phyloP scores from a whole-genome alignment of 1,140 invertebrate species.

The Linepithema humile region DNA sequence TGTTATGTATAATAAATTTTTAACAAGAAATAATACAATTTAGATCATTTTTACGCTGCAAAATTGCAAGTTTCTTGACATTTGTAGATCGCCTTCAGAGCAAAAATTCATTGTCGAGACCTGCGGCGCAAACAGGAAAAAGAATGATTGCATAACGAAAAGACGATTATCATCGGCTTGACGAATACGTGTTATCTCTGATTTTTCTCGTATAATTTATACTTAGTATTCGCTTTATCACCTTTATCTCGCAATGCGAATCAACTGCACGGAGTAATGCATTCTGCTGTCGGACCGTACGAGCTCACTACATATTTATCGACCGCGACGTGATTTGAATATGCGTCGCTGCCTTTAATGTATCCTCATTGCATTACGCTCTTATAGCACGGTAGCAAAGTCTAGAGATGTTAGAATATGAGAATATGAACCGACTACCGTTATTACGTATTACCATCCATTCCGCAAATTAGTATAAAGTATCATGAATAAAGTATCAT shows the following conservation, averaged over 20 bases:
- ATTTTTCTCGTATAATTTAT: constrained; percentile 35
- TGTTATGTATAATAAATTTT: too few relatives aligned
- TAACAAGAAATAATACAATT: too few relatives aligned
- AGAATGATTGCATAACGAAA: background rate
- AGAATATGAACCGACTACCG: constrained; percentile 23
- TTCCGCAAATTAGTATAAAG: constrained; percentile 50
- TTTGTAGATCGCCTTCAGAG: background rate
- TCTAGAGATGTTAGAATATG: constrained; percentile 26
- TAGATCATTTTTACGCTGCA: too few relatives aligned
- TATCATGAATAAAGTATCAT: constrained; percentile 41
- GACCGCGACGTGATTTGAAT: constrained; percentile 56
- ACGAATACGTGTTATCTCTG: constrained; percentile 29
- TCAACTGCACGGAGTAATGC: constrained; percentile 25
- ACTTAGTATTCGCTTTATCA: constrained; percentile 45
- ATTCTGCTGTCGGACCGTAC: constrained; percentile 12
- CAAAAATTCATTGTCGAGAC: background rate
- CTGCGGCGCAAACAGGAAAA: background rate
- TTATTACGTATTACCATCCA: constrained; percentile 47
- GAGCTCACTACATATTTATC: constrained; percentile 50
- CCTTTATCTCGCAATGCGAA: constrained; percentile 37
- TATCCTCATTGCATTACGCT: constrained; percentile 49
- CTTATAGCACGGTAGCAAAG: constrained; percentile 13
- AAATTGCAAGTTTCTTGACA: background rate
- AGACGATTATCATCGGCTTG: constrained; percentile 15
- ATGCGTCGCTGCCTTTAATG: constrained; percentile 47